Conservation (phyloP, 2,113 vertebrate genomes). For the Alligator mississippiensis region DNA sequence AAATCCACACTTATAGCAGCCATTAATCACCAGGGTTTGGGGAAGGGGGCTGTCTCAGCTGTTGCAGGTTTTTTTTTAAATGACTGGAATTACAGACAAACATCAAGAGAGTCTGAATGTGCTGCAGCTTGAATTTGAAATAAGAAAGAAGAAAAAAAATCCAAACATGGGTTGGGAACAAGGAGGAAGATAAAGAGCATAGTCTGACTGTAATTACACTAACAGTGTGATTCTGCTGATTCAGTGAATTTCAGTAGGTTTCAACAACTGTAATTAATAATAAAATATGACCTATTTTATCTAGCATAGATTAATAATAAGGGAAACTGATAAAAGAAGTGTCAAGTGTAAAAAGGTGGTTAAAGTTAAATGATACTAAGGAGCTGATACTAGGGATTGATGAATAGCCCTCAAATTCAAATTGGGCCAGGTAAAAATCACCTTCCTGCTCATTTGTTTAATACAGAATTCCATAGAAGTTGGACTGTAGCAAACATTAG, state of each 20-base stretch:
- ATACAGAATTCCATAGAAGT: neutral
- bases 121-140: neutral
- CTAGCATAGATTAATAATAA: neutral
- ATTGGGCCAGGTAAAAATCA: neutral
- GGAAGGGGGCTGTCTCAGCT: neutral
- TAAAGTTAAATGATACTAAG: neutral
- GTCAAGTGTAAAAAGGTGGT: neutral
- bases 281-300: neutral
- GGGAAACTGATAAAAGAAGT: neutral
- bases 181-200: neutral
- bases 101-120: neutral
- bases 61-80: neutral
- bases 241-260: neutral
- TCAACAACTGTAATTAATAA: neutral
- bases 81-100: neutral
- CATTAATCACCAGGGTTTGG: neutral
- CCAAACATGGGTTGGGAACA: neutral
- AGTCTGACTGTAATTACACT: neutral
- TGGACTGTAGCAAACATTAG: neutral
- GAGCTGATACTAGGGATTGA: neutral
- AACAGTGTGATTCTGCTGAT: neutral
- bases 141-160: neutral
- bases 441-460: neutral
- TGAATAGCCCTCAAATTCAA: neutral
- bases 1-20: neutral